Conservation (phyloP, 2,797 vertebrate genomes). For the Falco novaeseelandiae region DNA sequence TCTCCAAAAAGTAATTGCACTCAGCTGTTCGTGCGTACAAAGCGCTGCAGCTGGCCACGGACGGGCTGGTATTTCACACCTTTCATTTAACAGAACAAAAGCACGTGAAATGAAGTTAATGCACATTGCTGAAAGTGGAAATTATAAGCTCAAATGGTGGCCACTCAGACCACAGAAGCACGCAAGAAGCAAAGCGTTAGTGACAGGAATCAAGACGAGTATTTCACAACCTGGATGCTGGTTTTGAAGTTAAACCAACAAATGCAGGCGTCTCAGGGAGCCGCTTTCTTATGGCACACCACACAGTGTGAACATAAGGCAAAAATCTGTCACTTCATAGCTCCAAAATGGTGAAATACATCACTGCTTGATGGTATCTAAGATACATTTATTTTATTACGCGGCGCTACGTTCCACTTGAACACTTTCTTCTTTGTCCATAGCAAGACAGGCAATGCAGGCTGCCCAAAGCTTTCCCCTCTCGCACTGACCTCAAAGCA, state of each 20-base stretch:
- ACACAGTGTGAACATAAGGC: neutral
- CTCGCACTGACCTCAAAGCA: neutral
- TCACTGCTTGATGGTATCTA: neutral
- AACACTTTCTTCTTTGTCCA: too few relatives aligned
- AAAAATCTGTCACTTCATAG: neutral
- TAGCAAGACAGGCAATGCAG: neutral
- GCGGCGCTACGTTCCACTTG: neutral
- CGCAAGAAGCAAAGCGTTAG: neutral
- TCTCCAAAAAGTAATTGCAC: neutral
- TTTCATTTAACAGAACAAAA: neutral
- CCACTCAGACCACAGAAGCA: neutral
- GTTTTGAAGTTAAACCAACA: neutral
- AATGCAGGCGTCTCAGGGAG: neutral
- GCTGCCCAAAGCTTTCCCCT: neutral
- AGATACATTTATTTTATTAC: neutral
- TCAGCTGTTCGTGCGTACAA: neutral
- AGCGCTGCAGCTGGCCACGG: neutral
- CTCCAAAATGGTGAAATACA: neutral
- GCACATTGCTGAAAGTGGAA: neutral
- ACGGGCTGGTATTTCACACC: neutral
- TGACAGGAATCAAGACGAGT: neutral
- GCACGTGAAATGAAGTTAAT: neutral
- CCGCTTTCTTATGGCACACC: neutral
- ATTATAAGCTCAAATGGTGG: neutral
- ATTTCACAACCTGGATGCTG: neutral